These are phyloP conservation scores for Emydura subglobosa DNA, from an alignment of 2,113 vertebrate species.

Conservation along the genomic window DNA sequence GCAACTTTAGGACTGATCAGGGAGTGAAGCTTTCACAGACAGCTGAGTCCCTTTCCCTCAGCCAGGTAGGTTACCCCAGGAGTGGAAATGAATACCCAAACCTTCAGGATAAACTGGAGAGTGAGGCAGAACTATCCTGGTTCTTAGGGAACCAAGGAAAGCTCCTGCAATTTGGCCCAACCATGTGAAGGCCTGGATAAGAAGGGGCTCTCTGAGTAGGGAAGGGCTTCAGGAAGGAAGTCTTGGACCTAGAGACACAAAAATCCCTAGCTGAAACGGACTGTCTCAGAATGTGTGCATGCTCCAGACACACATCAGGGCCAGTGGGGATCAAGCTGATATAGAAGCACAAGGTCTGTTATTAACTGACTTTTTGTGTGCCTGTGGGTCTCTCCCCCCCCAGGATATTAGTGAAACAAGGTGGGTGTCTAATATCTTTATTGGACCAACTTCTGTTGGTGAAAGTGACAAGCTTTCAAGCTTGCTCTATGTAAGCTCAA, in stretches of 20 bases:
- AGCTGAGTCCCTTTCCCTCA: neutral
- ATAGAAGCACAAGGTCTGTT: neutral
- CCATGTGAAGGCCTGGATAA: neutral
- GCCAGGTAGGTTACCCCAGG: neutral
- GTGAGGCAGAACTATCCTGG: rapidly evolving
- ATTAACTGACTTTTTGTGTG: neutral
- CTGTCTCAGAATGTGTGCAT: rapidly evolving
- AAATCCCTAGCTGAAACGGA: rapidly evolving
- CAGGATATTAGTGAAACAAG: neutral
- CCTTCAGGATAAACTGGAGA: neutral
- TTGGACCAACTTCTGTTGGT: neutral
- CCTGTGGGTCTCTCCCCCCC: neutral
- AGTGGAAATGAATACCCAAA: neutral
- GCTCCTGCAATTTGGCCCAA: neutral
- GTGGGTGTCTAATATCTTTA: neutral
- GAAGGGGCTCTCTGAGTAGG: neutral
- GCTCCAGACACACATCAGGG: neutral
- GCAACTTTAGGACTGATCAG: rapidly evolving
- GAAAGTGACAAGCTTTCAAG: neutral
- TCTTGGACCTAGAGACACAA: rapidly evolving
- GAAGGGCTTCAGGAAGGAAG: neutral
- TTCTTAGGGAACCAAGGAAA: neutral
- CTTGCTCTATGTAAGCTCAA: neutral
- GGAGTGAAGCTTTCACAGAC: neutral
- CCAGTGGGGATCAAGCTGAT: neutral